These are phyloP conservation scores for Hippocampus barbouri DNA, from an alignment of 2,113 vertebrate species.

Conservation along the genomic window DNA sequence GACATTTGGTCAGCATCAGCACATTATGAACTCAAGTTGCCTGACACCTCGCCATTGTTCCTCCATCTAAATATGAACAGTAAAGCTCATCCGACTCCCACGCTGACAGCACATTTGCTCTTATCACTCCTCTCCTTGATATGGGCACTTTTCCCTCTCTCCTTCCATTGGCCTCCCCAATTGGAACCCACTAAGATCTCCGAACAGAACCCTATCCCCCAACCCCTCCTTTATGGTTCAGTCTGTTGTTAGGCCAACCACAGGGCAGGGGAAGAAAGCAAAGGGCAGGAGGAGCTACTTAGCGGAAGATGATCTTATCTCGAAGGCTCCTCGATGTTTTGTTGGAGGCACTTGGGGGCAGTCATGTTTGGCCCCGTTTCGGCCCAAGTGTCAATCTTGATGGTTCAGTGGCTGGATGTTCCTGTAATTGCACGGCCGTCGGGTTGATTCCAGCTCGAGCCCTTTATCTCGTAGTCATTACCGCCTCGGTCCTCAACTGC, in stretches of 20 bases:
- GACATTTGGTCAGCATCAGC: constrained; percentile 78
- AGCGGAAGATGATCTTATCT: not conserved
- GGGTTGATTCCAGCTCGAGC: constrained; percentile 21
- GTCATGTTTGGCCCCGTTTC: constrained; percentile 1
- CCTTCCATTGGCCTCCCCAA: constrained; percentile 25
- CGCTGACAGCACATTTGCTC: constrained; percentile 62
- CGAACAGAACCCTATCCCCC: not conserved
- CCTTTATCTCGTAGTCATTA: constrained; percentile 12
- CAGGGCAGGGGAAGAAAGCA: constrained; percentile 29
- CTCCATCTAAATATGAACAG: constrained; percentile 77
- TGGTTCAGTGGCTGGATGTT: constrained; percentile 13
- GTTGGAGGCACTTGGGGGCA: not conserved
- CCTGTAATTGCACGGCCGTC: constrained; percentile 19
- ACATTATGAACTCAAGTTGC: constrained; percentile 75
- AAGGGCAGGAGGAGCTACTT: constrained; percentile 16
- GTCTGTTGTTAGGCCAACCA: constrained; percentile 25
- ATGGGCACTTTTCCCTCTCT: constrained; percentile 27
- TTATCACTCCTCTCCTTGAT: constrained; percentile 62
- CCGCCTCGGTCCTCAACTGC: constrained; percentile 14
- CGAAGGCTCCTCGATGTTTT: not conserved
- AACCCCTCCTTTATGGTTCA: not conserved
- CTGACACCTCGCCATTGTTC: constrained; percentile 75
- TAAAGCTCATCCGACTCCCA: constrained; percentile 55
- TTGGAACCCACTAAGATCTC: constrained; percentile 9
- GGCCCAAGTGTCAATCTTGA: not conserved